Evolutionary conservation across 2,888 invertebrate genomes (phyloP).

Genomic region (Monochamus alternatus): DNA sequence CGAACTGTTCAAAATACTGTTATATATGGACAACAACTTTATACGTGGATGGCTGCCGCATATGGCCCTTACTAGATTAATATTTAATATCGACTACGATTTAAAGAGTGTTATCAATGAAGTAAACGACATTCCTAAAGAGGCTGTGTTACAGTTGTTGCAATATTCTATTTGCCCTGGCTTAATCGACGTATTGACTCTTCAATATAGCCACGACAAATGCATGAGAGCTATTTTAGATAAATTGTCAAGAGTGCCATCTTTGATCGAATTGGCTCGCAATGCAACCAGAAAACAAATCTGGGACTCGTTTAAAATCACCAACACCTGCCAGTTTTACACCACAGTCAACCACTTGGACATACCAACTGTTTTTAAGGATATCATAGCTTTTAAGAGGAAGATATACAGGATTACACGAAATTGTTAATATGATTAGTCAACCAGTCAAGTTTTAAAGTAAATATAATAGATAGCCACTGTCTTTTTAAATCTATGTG

Average conservation of each 20-base stretch:
- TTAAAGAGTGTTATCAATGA: neutral
- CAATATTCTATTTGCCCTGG: constrained; percentile 11
- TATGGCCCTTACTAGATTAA: constrained; percentile 6
- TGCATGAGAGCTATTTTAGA: neutral
- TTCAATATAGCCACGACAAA: neutral
- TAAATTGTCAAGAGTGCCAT: constrained; percentile 20
- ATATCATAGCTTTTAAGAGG: constrained; percentile 13
- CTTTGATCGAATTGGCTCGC: constrained; percentile 30
- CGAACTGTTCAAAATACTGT: constrained; percentile 29
- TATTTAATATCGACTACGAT: constrained; percentile 5
- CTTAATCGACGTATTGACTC: neutral
- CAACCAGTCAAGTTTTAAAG: neutral
- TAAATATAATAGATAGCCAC: too few relatives aligned
- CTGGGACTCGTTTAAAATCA: constrained; percentile 2
- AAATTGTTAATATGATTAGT: too few relatives aligned
- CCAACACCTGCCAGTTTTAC: constrained; percentile 26
- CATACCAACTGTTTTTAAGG: constrained; percentile 25
- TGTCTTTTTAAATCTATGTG: constrained; percentile 2
- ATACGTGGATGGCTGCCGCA: constrained; percentile 4
- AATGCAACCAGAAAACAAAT: constrained; percentile 22
- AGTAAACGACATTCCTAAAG: neutral
- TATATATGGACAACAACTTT: constrained; percentile 27
- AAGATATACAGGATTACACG: neutral
- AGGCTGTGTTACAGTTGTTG: neutral
- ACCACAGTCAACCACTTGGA: constrained; percentile 25